phyloP scores from a whole-genome alignment of 1,140 invertebrate genomes.

The Hormaphis cornu region DNA sequence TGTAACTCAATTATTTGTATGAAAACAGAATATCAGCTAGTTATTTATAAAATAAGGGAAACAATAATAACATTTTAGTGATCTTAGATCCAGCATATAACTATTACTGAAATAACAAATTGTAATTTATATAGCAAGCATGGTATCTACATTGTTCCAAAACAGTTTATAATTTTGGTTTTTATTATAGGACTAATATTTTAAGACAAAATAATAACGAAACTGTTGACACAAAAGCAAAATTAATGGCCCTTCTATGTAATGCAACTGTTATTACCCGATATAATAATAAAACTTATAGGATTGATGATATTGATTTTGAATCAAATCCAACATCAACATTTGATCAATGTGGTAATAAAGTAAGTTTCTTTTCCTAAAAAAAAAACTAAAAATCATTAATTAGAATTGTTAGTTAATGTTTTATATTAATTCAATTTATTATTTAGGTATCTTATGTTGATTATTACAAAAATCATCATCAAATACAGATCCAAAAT shows the following conservation, averaged over 20 bases:
- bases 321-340: constrained; percentile 53
- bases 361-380: background rate
- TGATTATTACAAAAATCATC: constrained; percentile 41
- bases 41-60: too few relatives aligned
- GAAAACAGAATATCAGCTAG: too few relatives aligned
- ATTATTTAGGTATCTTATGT: constrained; percentile 31
- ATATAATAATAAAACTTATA: constrained; percentile 67
- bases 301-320: constrained; percentile 74
- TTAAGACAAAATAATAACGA: background rate
- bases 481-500: constrained; percentile 63
- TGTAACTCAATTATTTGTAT: too few relatives aligned
- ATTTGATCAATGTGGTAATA: constrained; percentile 51
- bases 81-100: too few relatives aligned
- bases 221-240: background rate
- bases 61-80: too few relatives aligned
- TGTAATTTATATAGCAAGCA: too few relatives aligned
- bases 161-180: too few relatives aligned
- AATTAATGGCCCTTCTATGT: constrained; percentile 40
- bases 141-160: too few relatives aligned
- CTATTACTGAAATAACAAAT: too few relatives aligned
- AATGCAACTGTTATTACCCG: constrained; percentile 52
- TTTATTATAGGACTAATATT: background rate
- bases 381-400: background rate
- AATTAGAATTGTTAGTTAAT: background rate
- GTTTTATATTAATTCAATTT: background rate